Conservation (phyloP, 2,113 vertebrate species). For the Sinocyclocheilus rhinocerous region DNA sequence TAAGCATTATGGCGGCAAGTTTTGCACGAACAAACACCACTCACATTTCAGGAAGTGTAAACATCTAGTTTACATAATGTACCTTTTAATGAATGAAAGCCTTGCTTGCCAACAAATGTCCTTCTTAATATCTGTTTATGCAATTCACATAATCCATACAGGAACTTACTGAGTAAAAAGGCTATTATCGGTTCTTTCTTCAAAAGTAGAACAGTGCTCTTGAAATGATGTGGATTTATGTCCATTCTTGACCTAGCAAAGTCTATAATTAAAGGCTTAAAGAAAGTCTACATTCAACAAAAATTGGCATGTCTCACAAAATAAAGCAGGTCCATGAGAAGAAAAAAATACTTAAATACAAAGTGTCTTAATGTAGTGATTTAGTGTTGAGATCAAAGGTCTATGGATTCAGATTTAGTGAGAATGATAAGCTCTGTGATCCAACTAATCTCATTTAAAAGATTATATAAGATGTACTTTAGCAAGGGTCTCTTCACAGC, state of each 20-base stretch:
- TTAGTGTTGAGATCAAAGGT: constrained; percentile 12
- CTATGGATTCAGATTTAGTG: neutral
- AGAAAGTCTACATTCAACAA: neutral
- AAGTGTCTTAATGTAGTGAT: neutral
- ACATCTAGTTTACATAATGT: neutral
- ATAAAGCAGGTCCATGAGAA: neutral
- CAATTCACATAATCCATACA: neutral
- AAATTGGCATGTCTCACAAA: neutral
- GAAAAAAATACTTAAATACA: neutral
- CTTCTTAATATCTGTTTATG: neutral
- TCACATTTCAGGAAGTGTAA: neutral
- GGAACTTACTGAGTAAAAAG: neutral
- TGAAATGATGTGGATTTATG: neutral
- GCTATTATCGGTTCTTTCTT: neutral
- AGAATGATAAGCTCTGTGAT: neutral
- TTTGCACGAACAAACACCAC: neutral
- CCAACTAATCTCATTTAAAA: neutral
- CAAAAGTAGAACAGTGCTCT: neutral
- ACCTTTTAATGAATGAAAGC: neutral
- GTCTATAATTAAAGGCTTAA: neutral
- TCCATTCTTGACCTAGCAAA: neutral
- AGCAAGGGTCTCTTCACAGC: neutral
- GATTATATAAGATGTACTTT: neutral
- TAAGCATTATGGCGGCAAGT: neutral
- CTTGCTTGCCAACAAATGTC: neutral